Conservation (phyloP, 1,140 invertebrate genomes). For the Grapholita molesta region DNA sequence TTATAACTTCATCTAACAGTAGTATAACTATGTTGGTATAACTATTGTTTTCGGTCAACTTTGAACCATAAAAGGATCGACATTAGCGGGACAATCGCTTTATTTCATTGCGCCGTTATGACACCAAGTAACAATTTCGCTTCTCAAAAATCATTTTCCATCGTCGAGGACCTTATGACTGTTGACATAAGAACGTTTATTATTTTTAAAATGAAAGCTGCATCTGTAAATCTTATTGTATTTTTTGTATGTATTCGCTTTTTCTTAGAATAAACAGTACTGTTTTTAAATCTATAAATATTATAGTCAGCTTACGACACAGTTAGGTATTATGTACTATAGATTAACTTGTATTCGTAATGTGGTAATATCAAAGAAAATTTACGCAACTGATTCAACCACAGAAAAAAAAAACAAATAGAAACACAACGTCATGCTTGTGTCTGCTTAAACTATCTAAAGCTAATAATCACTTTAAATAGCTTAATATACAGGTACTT, state of each 20-base stretch:
- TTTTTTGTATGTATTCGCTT: not conserved
- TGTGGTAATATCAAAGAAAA: no score
- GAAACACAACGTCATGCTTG: no score
- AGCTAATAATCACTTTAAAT: no score
- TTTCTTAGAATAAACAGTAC: no score
- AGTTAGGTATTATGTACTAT: no score
- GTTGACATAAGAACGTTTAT: not conserved
- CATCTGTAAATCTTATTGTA: not conserved
- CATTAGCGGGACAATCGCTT: not conserved
- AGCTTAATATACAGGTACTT: no score
- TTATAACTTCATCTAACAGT: not conserved
- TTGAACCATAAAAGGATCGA: conserved; percentile 43
- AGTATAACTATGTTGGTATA: conserved; percentile 7
- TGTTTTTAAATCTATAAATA: no score
- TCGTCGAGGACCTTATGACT: not conserved
- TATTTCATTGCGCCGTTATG: not conserved
- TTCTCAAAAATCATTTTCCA: not conserved
- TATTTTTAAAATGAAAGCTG: not conserved
- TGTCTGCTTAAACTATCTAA: no score
- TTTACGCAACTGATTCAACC: no score
- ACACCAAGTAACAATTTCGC: not conserved
- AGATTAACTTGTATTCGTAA: no score
- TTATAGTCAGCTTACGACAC: no score
- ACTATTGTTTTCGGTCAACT: conserved; percentile 42
- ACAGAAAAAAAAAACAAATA: no score